Conservation (phyloP, 2,888 invertebrate species). For the Dryomyza anilis region DNA sequence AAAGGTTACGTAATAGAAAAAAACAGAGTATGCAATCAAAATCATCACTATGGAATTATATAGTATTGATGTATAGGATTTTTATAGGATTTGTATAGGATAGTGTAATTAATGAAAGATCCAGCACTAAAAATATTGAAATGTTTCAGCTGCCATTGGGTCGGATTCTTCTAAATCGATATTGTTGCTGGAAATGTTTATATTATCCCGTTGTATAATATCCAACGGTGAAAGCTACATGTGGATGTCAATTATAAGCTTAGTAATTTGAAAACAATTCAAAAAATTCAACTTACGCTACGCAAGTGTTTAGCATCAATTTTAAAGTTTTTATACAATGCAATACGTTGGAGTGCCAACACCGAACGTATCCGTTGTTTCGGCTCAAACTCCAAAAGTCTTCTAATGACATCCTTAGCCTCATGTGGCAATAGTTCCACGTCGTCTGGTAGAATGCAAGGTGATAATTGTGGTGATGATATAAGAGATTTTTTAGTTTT, state of each 20-base stretch:
- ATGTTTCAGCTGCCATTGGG: conserved; percentile 37
- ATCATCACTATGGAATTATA: too few species aligned
- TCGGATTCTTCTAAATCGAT: conserved; percentile 26
- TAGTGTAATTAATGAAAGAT: too few species aligned
- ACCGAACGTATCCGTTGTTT: conserved; percentile 51
- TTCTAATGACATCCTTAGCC: conserved; percentile 49
- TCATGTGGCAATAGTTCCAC: conserved; percentile 42
- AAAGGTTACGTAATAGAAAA: too few species aligned
- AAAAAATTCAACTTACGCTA: conserved; percentile 39
- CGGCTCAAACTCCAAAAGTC: conserved; percentile 48
- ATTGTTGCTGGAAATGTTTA: conserved; percentile 35
- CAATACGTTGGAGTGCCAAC: conserved; percentile 51
- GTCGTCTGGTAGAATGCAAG: conserved; percentile 45
- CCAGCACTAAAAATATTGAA: conserved; percentile 42
- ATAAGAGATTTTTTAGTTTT: background rate
- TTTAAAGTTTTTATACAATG: conserved; percentile 51
- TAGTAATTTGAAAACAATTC: background rate
- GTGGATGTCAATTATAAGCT: background rate
- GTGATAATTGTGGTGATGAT: background rate
- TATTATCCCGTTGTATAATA: conserved; percentile 42
- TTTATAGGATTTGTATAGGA: too few species aligned
- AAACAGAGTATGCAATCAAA: too few species aligned
- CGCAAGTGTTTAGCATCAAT: conserved; percentile 45
- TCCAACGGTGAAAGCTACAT: conserved; percentile 42
- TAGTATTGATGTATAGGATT: too few species aligned